Percentiles rank a stretch among this genome's conserved stretches.
Conservation (phyloP, 2,888 invertebrate species). For the Drosophila histrio region DNA sequence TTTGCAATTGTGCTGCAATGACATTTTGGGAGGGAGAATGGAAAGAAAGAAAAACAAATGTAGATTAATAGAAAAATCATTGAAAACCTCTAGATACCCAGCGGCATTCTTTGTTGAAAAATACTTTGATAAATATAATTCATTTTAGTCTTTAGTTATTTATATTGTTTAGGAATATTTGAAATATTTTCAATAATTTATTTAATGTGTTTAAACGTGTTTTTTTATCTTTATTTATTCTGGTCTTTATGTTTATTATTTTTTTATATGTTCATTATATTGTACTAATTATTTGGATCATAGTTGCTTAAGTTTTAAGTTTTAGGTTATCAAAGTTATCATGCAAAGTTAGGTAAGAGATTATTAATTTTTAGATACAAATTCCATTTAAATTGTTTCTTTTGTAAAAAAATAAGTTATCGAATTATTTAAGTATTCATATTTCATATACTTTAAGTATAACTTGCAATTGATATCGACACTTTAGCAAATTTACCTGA, state of each 20-base stretch:
- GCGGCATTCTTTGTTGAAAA: background rate
- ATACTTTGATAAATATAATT: background rate
- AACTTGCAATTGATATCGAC: conserved; percentile 2
- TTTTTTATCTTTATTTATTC: background rate
- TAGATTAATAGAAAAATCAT: conserved; percentile 11
- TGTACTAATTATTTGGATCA: too few relatives aligned
- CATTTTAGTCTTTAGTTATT: background rate
- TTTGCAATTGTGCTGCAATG: conserved; percentile 55
- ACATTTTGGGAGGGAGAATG: conserved; percentile 10
- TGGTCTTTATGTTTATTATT: background rate
- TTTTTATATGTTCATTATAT: too few relatives aligned
- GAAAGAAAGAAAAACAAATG: background rate
- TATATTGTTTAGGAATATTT: background rate
- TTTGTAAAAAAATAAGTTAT: too few relatives aligned
- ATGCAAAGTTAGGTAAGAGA: too few relatives aligned
- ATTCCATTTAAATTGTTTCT: too few relatives aligned
- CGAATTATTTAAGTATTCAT: too few relatives aligned
- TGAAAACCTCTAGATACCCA: background rate
- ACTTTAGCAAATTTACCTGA: conserved; percentile 18
- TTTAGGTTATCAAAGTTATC: too few relatives aligned
- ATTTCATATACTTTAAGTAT: background rate
- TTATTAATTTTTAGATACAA: background rate
- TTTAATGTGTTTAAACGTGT: background rate
- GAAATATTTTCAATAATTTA: background rate
- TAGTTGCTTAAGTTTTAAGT: too few relatives aligned